Base-by-base conservation (phyloP, 1,140 invertebrate genomes). In the Panulirus ornatus region DNA sequence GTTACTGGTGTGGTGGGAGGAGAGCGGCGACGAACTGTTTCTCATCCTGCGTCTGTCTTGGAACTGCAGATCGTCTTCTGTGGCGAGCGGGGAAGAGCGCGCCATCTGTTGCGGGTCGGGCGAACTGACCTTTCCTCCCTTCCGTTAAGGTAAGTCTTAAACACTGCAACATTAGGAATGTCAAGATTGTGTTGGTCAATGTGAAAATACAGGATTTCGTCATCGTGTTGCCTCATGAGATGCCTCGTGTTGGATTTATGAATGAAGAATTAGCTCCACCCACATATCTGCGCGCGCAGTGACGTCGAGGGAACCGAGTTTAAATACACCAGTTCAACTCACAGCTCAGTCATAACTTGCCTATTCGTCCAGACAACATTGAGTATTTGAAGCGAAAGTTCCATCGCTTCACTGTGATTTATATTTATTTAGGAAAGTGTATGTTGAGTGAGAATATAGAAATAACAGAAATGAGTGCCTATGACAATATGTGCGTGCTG, bases 391-490 rank as follows among this genome's bases (percentile, higher is more conserved):
- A 84, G 83, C 83, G 27, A 73, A 84, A 84, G 63, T 73, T 66
- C 8, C 63, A 51, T 44, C 44, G 66, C 63, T 73, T 84, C 83
- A 73, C 83, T 84, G 83, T 84, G 83, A 73, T 84, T 70, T 84
- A 51, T 84, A 73, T 71, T 71, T 84, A 47, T 66, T 84, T 44
- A 70, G 11, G 30, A 70, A 38, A 47, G 70, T 51, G 81, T 66
- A 70, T 73, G 70, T 84, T 73, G 47, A 58, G 78, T 81, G 78
- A 79, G 78, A 84, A n/a, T 73, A 84, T n/a, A 73, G 83, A 84
- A 84, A 84, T 71, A 58, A 70, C 40, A 30, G 54, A 71, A 84
- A 84, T 84, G 83, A 73, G 83, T 84, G 66, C 40, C 36, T 84
- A 84, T 71, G 83, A 84, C 58, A 34, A 84, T 84, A 84, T 84